These are phyloP conservation scores for Heterodera carotae DNA, from an alignment of 1,140 invertebrate species.

Conservation along the genomic window DNA sequence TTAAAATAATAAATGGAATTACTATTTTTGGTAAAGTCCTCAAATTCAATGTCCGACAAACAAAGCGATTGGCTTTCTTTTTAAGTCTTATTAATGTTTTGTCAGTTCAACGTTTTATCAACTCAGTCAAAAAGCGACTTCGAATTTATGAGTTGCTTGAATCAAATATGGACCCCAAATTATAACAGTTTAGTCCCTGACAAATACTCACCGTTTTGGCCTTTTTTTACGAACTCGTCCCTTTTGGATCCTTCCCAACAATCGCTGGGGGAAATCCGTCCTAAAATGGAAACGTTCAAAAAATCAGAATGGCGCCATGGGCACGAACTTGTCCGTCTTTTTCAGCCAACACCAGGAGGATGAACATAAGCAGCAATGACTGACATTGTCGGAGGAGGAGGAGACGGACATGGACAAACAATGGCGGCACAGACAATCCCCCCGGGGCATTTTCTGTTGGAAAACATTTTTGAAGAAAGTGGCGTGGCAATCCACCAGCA, in stretches of 20 bases:
- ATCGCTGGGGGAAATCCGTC: neutral
- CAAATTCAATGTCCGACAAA: too few species aligned
- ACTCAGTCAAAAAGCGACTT: too few species aligned
- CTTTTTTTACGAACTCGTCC: neutral
- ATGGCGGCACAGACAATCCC: neutral
- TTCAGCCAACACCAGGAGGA: constrained; percentile 7
- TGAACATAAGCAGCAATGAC: neutral
- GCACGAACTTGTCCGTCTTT: neutral
- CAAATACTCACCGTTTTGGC: neutral
- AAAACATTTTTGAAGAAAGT: neutral
- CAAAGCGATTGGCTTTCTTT: too few species aligned
- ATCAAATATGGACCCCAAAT: too few species aligned
- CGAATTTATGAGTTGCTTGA: too few species aligned
- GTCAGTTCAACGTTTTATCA: neutral
- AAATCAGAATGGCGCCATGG: neutral
- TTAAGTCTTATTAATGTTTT: too few species aligned
- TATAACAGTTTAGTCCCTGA: neutral
- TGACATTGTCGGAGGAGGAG: neutral
- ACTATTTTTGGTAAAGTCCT: too few species aligned
- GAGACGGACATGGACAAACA: neutral
- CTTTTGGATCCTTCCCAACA: neutral
- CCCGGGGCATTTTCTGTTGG: neutral
- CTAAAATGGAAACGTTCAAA: neutral
- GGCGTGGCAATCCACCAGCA: neutral
- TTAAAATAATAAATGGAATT: too few species aligned